These are phyloP conservation scores for Drosophila percnosoma DNA, from an alignment of 2,888 invertebrate genomes.

Conservation along the genomic window DNA sequence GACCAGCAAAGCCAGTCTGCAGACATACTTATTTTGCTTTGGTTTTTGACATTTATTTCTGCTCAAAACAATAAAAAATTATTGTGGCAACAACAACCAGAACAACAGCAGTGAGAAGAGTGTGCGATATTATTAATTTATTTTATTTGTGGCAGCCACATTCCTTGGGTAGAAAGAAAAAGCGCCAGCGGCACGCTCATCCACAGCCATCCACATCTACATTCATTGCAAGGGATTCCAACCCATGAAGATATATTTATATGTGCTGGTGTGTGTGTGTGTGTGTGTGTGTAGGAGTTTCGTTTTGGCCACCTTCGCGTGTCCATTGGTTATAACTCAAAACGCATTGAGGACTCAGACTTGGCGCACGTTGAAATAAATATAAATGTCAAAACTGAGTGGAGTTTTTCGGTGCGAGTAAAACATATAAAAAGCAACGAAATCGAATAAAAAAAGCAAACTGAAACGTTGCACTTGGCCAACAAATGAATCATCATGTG, in stretches of 20 bases:
- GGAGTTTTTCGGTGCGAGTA: constrained; percentile 67
- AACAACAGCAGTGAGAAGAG: constrained; percentile 44
- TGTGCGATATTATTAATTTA: constrained; percentile 77
- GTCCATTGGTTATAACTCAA: constrained; percentile 78
- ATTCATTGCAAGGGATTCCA: constrained; percentile 26
- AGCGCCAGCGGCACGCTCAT: constrained; percentile 52
- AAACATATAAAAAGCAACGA: constrained; percentile 35
- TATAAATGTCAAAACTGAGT: constrained; percentile 83
- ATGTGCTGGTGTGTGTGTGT: neutral
- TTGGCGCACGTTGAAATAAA: constrained; percentile 82
- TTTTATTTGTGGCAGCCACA: constrained; percentile 56
- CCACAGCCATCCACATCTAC: constrained; percentile 25
- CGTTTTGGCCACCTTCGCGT: constrained; percentile 76
- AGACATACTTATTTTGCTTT: constrained; percentile 48
- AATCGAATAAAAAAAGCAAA: constrained; percentile 13
- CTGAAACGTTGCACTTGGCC: constrained; percentile 52
- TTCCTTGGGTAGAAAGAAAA: constrained; percentile 46
- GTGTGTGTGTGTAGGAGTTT: constrained; percentile 49
- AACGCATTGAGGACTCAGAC: constrained; percentile 66
- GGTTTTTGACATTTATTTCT: constrained; percentile 62
- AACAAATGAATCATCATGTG: constrained; percentile 59
- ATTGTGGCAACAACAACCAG: constrained; percentile 31
- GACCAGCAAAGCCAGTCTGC: constrained; percentile 1
- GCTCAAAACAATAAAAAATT: constrained; percentile 11
- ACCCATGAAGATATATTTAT: constrained; percentile 11